phyloP scores from a whole-genome alignment of 1,140 invertebrate species.

The Calycopis cecrops region DNA sequence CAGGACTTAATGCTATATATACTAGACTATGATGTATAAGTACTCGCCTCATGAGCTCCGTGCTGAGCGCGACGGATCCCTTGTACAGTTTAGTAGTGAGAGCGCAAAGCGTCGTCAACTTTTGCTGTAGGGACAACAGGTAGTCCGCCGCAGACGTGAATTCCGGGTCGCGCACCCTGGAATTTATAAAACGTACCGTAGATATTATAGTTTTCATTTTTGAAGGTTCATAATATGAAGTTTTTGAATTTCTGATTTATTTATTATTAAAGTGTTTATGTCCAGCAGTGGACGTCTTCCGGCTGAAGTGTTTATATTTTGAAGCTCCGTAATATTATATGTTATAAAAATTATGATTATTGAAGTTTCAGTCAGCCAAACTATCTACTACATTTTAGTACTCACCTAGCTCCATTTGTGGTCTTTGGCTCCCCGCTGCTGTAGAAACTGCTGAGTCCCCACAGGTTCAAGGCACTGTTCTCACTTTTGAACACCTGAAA shows the following conservation, averaged over 20 bases:
- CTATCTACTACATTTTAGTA: too few species aligned
- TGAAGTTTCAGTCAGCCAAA: too few species aligned
- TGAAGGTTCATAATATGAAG: too few species aligned
- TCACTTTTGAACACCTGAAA: slow-evolving; percentile 54
- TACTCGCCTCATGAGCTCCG: slow-evolving; percentile 43
- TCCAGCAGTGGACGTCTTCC: too few species aligned
- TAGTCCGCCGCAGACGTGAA: slow-evolving; percentile 51
- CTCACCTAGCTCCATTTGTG: slow-evolving; percentile 50
- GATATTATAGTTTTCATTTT: background rate
- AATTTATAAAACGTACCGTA: slow-evolving; percentile 5
- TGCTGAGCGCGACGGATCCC: slow-evolving; percentile 36
- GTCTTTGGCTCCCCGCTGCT: slow-evolving; percentile 40
- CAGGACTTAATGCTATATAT: too few species aligned
- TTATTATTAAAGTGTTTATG: too few species aligned
- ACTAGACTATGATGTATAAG: background rate
- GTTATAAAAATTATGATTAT: too few species aligned
- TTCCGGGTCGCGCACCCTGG: slow-evolving; percentile 56
- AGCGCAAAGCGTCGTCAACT: slow-evolving; percentile 46
- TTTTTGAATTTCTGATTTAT: too few species aligned
- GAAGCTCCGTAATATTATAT: too few species aligned
- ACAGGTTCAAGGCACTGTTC: slow-evolving; percentile 51
- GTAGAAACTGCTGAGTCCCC: slow-evolving; percentile 53
- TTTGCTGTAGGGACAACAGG: slow-evolving; percentile 47
- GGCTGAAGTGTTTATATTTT: too few species aligned
- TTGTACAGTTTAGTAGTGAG: slow-evolving; percentile 54